Evolutionary conservation across 2,888 invertebrate species (phyloP).

Genomic region (Alentia gelatinosa): DNA sequence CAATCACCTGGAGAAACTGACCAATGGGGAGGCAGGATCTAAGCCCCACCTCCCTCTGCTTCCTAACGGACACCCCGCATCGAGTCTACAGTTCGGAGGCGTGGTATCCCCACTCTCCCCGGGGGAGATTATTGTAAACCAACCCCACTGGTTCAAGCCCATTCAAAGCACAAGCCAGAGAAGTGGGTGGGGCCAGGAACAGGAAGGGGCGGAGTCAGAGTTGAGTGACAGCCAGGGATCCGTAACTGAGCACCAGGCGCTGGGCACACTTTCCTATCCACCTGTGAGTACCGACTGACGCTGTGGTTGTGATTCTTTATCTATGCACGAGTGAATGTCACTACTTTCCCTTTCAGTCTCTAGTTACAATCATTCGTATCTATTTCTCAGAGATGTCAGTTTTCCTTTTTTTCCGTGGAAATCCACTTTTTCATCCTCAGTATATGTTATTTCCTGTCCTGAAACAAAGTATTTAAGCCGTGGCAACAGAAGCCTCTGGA

Average conservation of each 20-base stretch:
- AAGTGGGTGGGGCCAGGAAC: neutral
- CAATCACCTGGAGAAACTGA: neutral
- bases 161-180: neutral
- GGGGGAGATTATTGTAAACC: conserved; percentile 14
- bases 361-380: neutral
- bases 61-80: neutral
- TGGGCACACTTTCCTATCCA: neutral
- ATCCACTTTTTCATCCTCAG: too few relatives aligned
- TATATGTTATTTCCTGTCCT: too few relatives aligned
- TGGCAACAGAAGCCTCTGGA: too few relatives aligned
- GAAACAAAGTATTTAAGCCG: too few relatives aligned
- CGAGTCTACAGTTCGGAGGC: neutral
- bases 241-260: neutral
- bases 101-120: conserved; percentile 3
- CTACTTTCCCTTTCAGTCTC: neutral
- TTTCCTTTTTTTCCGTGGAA: too few relatives aligned
- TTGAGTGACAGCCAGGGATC: conserved; percentile 46
- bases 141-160: neutral
- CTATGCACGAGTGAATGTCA: too few relatives aligned
- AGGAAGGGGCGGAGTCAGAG: conserved; percentile 6
- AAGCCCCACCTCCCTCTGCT: neutral
- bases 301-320: neutral
- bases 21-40: neutral
- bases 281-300: neutral
- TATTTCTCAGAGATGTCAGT: too few relatives aligned